Evolutionary conservation across 2,113 vertebrate species (phyloP).

Genomic region (Ictalurus furcatus): DNA sequence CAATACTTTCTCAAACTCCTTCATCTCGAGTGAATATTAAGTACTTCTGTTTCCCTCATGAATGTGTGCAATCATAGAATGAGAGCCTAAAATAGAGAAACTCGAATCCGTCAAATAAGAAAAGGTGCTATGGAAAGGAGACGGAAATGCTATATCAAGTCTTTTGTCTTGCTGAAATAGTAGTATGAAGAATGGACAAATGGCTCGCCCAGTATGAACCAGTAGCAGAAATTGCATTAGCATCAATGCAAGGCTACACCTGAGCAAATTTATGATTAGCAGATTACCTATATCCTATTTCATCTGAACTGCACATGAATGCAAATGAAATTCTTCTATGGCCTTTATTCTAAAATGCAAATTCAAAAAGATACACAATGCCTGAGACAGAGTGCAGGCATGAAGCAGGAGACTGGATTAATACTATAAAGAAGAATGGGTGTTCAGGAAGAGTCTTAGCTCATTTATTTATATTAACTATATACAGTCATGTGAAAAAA

Average conservation of each 20-base stretch:
- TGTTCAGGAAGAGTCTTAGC: not conserved
- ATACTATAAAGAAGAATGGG: not conserved
- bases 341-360: slow-evolving; percentile 4
- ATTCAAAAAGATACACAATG: not conserved
- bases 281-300: not conserved
- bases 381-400: no score
- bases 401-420: not conserved
- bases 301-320: not conserved
- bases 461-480: not conserved
- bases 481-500: no score
- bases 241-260: not conserved
- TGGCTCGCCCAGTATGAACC: not conserved
- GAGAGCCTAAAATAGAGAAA: not conserved
- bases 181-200: not conserved
- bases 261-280: not conserved
- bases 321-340: not conserved
- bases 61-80: not conserved
- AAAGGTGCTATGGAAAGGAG: not conserved
- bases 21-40: not conserved
- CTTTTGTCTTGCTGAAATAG: not conserved
- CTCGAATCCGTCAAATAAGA: not conserved
- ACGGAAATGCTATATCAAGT: not conserved
- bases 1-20: slow-evolving; percentile 4
- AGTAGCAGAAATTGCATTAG: not conserved
- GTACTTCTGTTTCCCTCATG: not conserved